These are phyloP conservation scores for Peromyscus eremicus DNA, from an alignment of 2,797 vertebrate species.

Conservation along the genomic window DNA sequence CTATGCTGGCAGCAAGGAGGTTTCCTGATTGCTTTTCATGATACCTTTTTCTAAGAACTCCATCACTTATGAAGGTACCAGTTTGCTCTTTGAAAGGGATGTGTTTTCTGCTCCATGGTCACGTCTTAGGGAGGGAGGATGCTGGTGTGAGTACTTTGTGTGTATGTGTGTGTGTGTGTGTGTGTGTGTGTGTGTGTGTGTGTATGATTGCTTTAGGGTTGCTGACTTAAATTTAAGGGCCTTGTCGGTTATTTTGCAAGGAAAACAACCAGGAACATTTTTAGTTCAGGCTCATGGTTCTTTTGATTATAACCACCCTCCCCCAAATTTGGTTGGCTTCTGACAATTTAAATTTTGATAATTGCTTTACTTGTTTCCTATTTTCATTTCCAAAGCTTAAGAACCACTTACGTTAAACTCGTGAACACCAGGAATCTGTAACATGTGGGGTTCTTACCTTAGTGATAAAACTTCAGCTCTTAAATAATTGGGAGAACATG, in stretches of 20 bases:
- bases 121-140: background rate
- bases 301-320: background rate
- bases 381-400: constrained; percentile 30
- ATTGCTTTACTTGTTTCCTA: constrained; percentile 49
- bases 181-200: background rate
- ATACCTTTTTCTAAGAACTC: constrained; percentile 14
- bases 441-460: background rate
- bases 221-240: background rate
- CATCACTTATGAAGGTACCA: background rate
- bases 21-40: background rate
- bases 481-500: background rate
- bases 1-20: background rate
- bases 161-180: background rate
- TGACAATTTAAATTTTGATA: constrained; percentile 53
- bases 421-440: background rate
- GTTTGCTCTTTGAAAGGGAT: background rate
- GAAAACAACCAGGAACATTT: background rate
- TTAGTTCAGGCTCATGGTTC: background rate
- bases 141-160: background rate
- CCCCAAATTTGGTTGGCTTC: background rate
- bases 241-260: background rate
- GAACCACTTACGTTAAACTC: constrained; percentile 29
- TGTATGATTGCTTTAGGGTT: background rate
- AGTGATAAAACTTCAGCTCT: background rate
- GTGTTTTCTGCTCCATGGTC: background rate